A percentile compares a stretch with the other conserved stretches of the same genome.
Evolutionary conservation across 2,888 invertebrate genomes (phyloP).

Genomic region (Monoplex corrugatus): DNA sequence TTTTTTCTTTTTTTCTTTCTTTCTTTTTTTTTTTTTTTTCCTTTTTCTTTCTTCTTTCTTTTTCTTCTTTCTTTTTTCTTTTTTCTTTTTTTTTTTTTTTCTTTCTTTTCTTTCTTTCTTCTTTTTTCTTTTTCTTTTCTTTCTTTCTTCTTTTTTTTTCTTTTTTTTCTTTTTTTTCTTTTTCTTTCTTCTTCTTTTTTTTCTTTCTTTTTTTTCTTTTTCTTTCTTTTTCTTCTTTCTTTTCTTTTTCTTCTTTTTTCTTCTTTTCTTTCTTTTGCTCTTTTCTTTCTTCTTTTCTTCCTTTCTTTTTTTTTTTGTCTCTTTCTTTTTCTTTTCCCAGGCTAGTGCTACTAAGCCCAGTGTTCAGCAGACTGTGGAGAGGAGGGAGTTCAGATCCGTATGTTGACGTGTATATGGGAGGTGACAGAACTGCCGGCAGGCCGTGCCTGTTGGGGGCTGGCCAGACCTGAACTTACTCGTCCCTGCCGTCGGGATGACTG

Average conservation of each 20-base stretch:
- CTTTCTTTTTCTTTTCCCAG: neutral
- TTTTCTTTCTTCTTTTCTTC: neutral
- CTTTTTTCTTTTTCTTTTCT: too few species aligned
- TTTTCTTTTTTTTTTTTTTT: too few species aligned
- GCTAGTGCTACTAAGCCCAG: too few species aligned
- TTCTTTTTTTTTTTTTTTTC: too few species aligned
- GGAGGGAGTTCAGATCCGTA: conserved; percentile 92
- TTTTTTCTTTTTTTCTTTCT: too few species aligned
- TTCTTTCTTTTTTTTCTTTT: too few species aligned
- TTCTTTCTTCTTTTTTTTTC: too few species aligned
- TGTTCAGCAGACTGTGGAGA: conserved; percentile 92
- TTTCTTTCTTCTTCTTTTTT: too few species aligned
- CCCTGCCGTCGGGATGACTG: conserved; percentile 87
- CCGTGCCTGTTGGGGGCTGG: conserved; percentile 89
- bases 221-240: neutral
- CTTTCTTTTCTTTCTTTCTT: too few species aligned
- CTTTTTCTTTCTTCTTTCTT: too few species aligned
- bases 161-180: too few species aligned
- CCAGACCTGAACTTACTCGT: conserved; percentile 89
- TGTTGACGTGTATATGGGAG: conserved; percentile 96
- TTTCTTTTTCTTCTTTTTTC: neutral
- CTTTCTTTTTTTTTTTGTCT: neutral
- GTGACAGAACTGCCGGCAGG: conserved; percentile 91
- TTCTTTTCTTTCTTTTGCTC: neutral
- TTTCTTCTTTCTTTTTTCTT: too few species aligned